phyloP scores from a whole-genome alignment of 2,888 invertebrate species.

The Drosophila mettleri region DNA sequence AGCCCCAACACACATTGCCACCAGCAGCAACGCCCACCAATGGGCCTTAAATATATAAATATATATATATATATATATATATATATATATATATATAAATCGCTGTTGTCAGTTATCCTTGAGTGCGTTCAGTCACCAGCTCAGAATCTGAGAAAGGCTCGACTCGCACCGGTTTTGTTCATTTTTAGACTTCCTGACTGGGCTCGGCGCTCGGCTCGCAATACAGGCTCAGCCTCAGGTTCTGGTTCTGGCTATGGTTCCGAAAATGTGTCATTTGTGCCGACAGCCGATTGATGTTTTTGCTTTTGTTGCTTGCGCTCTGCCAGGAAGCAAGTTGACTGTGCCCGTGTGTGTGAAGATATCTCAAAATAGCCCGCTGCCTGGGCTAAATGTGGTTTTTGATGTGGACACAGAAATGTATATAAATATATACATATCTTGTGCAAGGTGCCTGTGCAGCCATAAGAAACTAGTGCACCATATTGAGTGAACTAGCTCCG shows the following conservation, averaged over 20 bases:
- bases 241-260: slow-evolving; percentile 56
- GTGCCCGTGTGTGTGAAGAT: slow-evolving; percentile 15
- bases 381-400: slow-evolving; percentile 15
- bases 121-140: slow-evolving; percentile 74
- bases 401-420: background rate
- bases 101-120: slow-evolving; percentile 60
- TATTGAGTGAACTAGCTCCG: slow-evolving; percentile 48
- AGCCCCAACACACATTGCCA: background rate
- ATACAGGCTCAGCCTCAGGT: slow-evolving; percentile 39
- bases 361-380: slow-evolving; percentile 55
- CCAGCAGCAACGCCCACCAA: slow-evolving; percentile 34
- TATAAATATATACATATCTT: background rate
- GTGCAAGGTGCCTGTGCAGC: slow-evolving; percentile 43
- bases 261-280: slow-evolving; percentile 73
- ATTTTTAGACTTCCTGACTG: slow-evolving; percentile 68
- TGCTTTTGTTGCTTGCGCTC: background rate
- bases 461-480: slow-evolving; percentile 57
- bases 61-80: background rate
- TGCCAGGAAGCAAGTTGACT: slow-evolving; percentile 32
- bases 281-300: slow-evolving; percentile 21
- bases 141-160: slow-evolving; percentile 57
- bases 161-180: slow-evolving; percentile 54
- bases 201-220: slow-evolving; percentile 39
- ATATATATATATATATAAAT: background rate
- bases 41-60: background rate